Percentiles rank a stretch among this genome's conserved stretches.
phyloP scores from a whole-genome alignment of 2,888 invertebrate species.

The Anaspis maculata region DNA sequence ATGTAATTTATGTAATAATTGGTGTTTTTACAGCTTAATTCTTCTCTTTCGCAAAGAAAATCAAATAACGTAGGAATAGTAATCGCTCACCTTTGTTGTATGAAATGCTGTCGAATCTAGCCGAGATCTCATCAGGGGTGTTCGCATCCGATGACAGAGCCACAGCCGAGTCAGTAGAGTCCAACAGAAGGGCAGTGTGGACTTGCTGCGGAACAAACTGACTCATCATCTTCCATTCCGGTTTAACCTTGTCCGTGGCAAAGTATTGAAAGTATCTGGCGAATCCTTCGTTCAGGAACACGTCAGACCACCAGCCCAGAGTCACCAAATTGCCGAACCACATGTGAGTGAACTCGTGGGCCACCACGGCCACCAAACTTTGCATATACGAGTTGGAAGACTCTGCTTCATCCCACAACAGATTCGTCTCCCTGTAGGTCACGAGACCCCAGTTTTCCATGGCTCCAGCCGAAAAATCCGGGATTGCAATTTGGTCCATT shows the following conservation, averaged over 20 bases:
- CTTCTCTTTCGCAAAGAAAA: too few species aligned
- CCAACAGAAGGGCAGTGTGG: slow-evolving; percentile 41
- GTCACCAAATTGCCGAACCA: slow-evolving; percentile 77
- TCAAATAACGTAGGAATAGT: background rate
- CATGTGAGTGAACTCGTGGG: slow-evolving; percentile 75
- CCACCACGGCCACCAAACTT: slow-evolving; percentile 55
- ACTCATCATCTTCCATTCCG: slow-evolving; percentile 50
- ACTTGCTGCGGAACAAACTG: slow-evolving; percentile 61
- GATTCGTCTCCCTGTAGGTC: slow-evolving; percentile 57
- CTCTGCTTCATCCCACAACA: slow-evolving; percentile 44
- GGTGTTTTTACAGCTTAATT: too few species aligned
- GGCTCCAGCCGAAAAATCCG: slow-evolving; percentile 75
- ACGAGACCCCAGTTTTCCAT: slow-evolving; percentile 95
- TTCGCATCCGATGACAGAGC: slow-evolving; percentile 11
- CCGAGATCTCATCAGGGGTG: slow-evolving; percentile 10
- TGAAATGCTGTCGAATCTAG: slow-evolving; percentile 16
- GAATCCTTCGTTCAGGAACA: slow-evolving; percentile 70
- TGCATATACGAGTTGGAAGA: slow-evolving; percentile 53
- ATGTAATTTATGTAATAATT: too few species aligned
- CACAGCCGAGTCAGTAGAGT: slow-evolving; percentile 6
- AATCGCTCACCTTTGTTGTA: slow-evolving; percentile 28
- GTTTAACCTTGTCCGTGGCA: slow-evolving; percentile 44
- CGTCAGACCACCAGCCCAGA: slow-evolving; percentile 65
- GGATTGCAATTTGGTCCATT: slow-evolving; percentile 72
- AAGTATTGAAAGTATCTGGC: slow-evolving; percentile 67